A percentile compares a stretch with the other conserved stretches of the same genome.
phyloP scores from a whole-genome alignment of 2,888 invertebrate genomes.

The Oxyteleia sp. region DNA sequence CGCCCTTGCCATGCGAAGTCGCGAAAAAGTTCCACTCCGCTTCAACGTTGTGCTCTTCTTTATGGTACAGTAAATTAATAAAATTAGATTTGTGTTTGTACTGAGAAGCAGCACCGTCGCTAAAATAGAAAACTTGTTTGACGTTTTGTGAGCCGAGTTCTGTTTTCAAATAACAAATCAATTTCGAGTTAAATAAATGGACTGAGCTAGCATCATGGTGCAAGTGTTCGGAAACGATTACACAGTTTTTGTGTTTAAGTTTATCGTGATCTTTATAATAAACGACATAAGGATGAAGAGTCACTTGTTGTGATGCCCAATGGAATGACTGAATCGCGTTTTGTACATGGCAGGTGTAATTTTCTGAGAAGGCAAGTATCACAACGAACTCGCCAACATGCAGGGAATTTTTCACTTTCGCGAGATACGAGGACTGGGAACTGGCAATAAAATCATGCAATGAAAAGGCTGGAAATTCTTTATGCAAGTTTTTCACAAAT shows the following conservation, averaged over 20 bases:
- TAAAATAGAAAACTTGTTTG: slow-evolving; percentile 32
- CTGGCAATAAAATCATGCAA: slow-evolving; percentile 60
- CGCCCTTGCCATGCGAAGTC: slow-evolving; percentile 57
- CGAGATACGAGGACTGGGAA: slow-evolving; percentile 49
- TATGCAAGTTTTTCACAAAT: slow-evolving; percentile 36
- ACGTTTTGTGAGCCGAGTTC: slow-evolving; percentile 21
- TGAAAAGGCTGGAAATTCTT: slow-evolving; percentile 33
- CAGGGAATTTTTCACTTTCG: slow-evolving; percentile 34
- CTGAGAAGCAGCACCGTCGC: slow-evolving; percentile 35
- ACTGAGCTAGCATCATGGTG: slow-evolving; percentile 36
- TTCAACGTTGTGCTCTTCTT: slow-evolving; percentile 32
- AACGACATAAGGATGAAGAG: slow-evolving; percentile 54
- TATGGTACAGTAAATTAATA: slow-evolving; percentile 18
- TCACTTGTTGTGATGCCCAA: slow-evolving; percentile 54
- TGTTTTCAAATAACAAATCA: slow-evolving; percentile 27
- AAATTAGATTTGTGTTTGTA: slow-evolving; percentile 41
- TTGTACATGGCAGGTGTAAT: slow-evolving; percentile 58
- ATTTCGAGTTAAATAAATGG: slow-evolving; percentile 29
- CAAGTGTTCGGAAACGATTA: slow-evolving; percentile 38
- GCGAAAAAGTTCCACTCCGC: slow-evolving; percentile 62
- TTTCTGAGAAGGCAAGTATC: slow-evolving; percentile 60
- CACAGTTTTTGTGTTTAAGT: slow-evolving; percentile 31
- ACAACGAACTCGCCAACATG: slow-evolving; percentile 39
- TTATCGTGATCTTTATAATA: slow-evolving; percentile 34
- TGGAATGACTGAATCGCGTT: slow-evolving; percentile 59